Base-by-base conservation (phyloP, 2,888 invertebrate genomes). In the Aleiodes testaceus region DNA sequence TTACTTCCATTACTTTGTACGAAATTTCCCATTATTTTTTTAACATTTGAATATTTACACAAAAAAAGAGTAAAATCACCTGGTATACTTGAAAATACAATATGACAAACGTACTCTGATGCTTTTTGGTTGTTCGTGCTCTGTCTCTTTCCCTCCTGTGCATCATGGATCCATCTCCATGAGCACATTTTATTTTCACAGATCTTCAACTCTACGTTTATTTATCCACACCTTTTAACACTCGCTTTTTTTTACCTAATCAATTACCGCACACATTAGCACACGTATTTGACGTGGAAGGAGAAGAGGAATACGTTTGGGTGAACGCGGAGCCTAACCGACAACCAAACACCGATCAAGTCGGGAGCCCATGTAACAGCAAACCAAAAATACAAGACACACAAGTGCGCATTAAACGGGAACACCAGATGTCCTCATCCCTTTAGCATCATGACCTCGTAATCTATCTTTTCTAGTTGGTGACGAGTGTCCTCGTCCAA, bases 121-220 rank as follows among this genome's bases (percentile, higher is more conserved):
- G 72, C 66, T 84, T 85, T 76, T 80, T 80, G 71, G 82, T 83
- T 70, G 79, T 78, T 64, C 81, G 78, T 68, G 79, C 77, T 75
- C 80, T 78, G 67, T 86, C 78, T 75, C 81, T 77, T 64, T 86
- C 85, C 75, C 82, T 80, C 76, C 84, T 85, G 75, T 85, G 83
- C 85, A 85, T 85, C 72, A 81, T 85, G 79, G 61, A 64, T 72
- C 77, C 77, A 74, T 75, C 67, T 70, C 77, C 75, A 73, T 72
- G 66, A 66, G 77, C 75, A 74, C 82, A 81, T 82, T 69, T 75
- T 71, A 66, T 61, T 59, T 22, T 63, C 49, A 44, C 52, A 44
- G 63, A 49, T 52, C 16, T 36, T 36, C 59, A 30, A 14, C 30
- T 16, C 16, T 18, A 16, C 36, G 42, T 61, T 44, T 22, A 53